phyloP scores from a whole-genome alignment of 2,888 invertebrate genomes.

The Embidobia sp. region DNA sequence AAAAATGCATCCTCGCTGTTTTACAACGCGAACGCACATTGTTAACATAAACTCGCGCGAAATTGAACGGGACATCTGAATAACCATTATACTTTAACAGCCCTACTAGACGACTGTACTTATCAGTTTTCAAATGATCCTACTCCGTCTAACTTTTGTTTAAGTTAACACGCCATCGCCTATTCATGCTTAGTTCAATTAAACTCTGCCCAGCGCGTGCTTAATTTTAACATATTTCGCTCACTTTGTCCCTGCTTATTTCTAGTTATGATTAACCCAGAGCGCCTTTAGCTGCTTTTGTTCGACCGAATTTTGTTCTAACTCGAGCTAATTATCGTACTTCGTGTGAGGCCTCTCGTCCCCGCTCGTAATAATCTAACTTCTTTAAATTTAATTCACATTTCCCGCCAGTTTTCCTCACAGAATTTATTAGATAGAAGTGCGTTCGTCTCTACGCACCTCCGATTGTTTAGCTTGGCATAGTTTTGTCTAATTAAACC shows the following conservation, averaged over 20 bases:
- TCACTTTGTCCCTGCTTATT: conserved; percentile 29
- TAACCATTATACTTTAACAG: neutral
- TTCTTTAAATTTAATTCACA: conserved; percentile 40
- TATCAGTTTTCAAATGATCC: conserved; percentile 19
- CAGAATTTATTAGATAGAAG: conserved; percentile 30
- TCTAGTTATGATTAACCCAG: conserved; percentile 31
- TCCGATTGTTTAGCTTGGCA: conserved; percentile 56
- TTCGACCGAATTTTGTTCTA: conserved; percentile 13
- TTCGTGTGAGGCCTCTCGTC: neutral
- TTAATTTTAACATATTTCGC: conserved; percentile 41
- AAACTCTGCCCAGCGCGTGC: conserved; percentile 13
- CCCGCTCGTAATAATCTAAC: neutral
- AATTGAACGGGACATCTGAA: conserved; percentile 15
- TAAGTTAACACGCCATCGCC: conserved; percentile 45
- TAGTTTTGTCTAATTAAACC: conserved; percentile 55
- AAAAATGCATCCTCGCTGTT: no score
- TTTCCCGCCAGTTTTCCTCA: conserved; percentile 3
- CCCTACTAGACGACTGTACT: conserved; percentile 1
- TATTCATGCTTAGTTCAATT: conserved; percentile 35
- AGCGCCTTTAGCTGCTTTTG: conserved; percentile 8
- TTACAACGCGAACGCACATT: neutral
- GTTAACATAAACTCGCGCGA: neutral
- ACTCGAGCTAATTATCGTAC: conserved; percentile 18
- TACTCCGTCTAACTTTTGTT: conserved; percentile 42
- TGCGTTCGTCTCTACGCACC: conserved; percentile 29